These are phyloP conservation scores for Adoxophyes honmai DNA, from an alignment of 1,140 invertebrate species.

Conservation along the genomic window DNA sequence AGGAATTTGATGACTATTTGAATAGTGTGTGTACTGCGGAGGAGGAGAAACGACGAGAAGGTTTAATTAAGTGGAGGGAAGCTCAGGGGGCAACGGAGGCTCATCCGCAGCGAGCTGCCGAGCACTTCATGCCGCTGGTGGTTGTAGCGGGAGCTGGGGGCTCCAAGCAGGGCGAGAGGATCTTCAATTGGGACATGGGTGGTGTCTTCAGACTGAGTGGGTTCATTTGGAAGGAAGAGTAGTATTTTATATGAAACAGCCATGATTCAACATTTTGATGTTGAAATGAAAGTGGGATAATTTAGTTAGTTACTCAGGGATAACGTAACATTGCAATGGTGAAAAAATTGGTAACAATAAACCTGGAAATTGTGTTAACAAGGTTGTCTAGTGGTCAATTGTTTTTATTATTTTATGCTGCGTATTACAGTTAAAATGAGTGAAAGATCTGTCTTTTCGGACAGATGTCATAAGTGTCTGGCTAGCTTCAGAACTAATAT, in stretches of 20 bases:
- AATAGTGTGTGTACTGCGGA: constrained; percentile 50
- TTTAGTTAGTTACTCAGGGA: too few relatives aligned
- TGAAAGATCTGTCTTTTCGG: too few relatives aligned
- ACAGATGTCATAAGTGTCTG: too few relatives aligned
- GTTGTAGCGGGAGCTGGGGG: constrained; percentile 65
- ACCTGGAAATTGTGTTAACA: too few relatives aligned
- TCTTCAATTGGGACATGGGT: constrained; percentile 65
- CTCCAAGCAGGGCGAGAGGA: constrained; percentile 42
- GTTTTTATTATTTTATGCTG: too few relatives aligned
- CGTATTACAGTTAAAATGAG: too few relatives aligned
- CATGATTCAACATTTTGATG: too few relatives aligned
- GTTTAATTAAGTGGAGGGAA: constrained; percentile 46
- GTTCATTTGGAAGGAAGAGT: constrained; percentile 62
- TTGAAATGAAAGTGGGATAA: too few relatives aligned
- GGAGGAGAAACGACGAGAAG: constrained; percentile 39
- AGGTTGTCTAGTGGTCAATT: too few relatives aligned
- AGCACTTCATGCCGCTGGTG: constrained; percentile 67
- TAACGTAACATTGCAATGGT: too few relatives aligned
- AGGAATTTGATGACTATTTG: constrained; percentile 60
- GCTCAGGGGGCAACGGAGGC: constrained; percentile 54
- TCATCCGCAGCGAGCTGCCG: constrained; percentile 55
- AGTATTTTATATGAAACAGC: constrained; percentile 1
- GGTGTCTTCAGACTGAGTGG: constrained; percentile 56
- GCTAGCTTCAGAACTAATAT: too few relatives aligned
- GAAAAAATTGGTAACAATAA: too few relatives aligned